Evolutionary conservation across 2,113 vertebrate species (phyloP).

Genomic region (Pterocles burchelli): DNA sequence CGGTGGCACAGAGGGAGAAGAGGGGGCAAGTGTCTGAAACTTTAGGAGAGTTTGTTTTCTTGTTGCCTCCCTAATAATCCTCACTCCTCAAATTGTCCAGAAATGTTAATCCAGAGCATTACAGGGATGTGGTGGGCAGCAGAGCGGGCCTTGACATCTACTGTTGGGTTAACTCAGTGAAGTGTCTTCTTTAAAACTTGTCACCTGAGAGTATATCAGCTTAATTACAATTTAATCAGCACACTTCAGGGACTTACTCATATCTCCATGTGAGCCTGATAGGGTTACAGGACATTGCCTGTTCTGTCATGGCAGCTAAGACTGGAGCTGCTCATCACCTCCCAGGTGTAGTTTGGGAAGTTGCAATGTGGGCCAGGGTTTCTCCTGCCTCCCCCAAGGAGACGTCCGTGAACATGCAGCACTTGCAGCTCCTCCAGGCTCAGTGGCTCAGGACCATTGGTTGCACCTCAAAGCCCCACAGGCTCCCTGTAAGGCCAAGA

Average conservation of each 20-base stretch:
- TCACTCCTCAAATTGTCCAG: neutral
- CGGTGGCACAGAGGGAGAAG: neutral
- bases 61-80: neutral
- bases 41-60: conserved; percentile 54
- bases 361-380: fast-evolving
- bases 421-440: neutral
- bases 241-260: neutral
- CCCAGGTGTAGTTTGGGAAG: neutral
- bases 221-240: neutral
- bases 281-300: neutral
- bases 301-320: neutral
- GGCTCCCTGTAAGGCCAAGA: neutral
- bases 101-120: conserved; percentile 12
- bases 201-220: neutral
- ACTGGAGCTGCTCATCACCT: neutral
- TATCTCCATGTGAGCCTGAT: neutral
- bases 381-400: neutral
- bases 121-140: neutral
- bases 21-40: neutral
- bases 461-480: neutral
- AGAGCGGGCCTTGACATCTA: neutral
- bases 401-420: neutral
- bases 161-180: neutral
- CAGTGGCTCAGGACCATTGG: neutral
- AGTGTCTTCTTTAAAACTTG: neutral